Evolutionary conservation across 1,140 invertebrate species (phyloP).

Genomic region (Hypothenemus hampei): DNA sequence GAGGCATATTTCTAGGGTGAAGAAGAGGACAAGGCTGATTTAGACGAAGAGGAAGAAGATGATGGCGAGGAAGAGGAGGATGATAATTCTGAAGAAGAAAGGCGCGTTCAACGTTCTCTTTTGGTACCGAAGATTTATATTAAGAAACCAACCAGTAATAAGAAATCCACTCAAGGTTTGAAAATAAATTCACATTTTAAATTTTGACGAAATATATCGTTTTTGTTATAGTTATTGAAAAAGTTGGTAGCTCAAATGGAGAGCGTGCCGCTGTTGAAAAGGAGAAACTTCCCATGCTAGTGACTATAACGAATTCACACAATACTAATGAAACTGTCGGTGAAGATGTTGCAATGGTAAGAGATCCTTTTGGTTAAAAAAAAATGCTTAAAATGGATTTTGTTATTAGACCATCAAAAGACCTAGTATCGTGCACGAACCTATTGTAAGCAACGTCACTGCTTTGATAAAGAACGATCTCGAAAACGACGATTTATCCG

Average conservation of each 20-base stretch:
- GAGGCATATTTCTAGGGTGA: constrained; percentile 30
- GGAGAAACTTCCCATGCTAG: too few species aligned
- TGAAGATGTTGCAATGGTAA: too few species aligned
- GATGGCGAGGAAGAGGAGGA: constrained; percentile 30
- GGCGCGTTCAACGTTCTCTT: constrained; percentile 32
- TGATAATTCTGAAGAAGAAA: constrained; percentile 14
- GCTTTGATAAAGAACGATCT: constrained; percentile 31
- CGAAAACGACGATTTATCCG: constrained; percentile 37
- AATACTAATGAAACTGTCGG: too few species aligned
- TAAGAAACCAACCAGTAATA: constrained; percentile 38
- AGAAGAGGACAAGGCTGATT: constrained; percentile 41
- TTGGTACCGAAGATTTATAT: constrained; percentile 33
- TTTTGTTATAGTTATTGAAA: too few species aligned
- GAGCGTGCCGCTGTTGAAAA: too few species aligned
- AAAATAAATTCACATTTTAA: too few species aligned
- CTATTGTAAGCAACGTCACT: constrained; percentile 26
- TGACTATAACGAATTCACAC: too few species aligned
- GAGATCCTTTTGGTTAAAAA: too few species aligned
- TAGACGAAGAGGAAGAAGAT: constrained; percentile 36
- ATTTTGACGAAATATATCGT: too few species aligned
- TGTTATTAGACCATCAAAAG: too few species aligned
- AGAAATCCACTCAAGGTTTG: constrained; percentile 32
- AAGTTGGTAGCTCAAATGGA: too few species aligned
- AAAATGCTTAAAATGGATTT: too few species aligned
- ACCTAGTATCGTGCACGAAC: constrained; percentile 26